Percentiles rank a stretch among this genome's conserved stretches.
phyloP scores from a whole-genome alignment of 2,797 vertebrate genomes.

The Syngnathus acus region DNA sequence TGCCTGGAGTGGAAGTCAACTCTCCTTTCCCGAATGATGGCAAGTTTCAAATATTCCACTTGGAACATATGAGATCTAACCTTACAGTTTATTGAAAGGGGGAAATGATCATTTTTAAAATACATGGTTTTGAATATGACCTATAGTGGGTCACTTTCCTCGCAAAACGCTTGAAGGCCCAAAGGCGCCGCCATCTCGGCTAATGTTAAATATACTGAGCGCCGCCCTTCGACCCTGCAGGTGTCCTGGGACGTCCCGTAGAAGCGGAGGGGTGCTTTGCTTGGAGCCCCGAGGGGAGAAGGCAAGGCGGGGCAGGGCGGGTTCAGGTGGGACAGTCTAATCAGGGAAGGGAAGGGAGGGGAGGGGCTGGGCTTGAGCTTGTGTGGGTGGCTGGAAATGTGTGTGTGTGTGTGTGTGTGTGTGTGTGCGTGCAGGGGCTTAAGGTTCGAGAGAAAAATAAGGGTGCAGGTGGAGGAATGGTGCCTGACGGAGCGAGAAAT shows the following conservation, averaged over 20 bases:
- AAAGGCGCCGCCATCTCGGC: conserved; percentile 4
- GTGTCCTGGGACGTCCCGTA: conserved; percentile 11
- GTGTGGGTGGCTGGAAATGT: not conserved
- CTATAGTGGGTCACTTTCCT: no score
- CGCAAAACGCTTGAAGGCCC: not conserved
- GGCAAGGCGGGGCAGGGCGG: conserved; percentile 6
- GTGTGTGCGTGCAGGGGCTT: not conserved
- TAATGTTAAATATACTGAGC: conserved; percentile 18
- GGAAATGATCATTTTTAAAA: not conserved
- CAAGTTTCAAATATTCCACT: not conserved
- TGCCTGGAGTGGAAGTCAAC: not conserved
- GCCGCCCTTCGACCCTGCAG: not conserved
- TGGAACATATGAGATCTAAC: not conserved
- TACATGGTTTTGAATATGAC: no score
- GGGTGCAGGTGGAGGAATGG: conserved; percentile 28
- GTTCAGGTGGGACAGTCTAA: conserved; percentile 29
- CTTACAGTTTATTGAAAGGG: no score
- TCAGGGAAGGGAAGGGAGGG: not conserved
- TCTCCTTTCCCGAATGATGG: not conserved
- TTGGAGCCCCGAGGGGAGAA: conserved; percentile 17
- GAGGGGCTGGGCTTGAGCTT: not conserved
- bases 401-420: not conserved
- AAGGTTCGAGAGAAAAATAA: not conserved
- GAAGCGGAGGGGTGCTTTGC: conserved; percentile 30
- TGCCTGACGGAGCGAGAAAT: conserved; percentile 51